Conservation (phyloP, 1,140 invertebrate species). For the Paramacrobiotus metropolitanus region DNA sequence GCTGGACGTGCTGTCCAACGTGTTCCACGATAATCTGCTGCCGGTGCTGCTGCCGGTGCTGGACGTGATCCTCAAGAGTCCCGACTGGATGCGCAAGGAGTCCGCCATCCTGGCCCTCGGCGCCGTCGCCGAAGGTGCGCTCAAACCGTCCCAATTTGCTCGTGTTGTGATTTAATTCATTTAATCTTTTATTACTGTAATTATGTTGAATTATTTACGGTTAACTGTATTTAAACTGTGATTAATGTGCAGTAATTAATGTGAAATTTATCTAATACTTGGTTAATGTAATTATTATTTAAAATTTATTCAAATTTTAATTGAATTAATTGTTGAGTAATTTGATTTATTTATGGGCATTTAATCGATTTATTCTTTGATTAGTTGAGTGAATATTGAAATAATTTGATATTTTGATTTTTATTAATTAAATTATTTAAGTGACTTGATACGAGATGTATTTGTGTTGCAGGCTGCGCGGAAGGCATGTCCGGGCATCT, state of each 20-base stretch:
- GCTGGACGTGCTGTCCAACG: constrained; percentile 83
- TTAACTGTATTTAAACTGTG: no score
- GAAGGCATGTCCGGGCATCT: constrained; percentile 85
- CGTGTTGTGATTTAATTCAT: not conserved
- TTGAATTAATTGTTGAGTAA: no score
- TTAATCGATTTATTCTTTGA: no score
- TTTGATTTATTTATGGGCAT: no score
- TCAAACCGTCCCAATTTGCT: not conserved
- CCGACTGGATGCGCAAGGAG: constrained; percentile 89
- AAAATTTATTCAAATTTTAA: no score
- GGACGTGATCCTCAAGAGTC: constrained; percentile 83
- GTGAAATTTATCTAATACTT: no score
- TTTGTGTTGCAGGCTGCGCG: constrained; percentile 50
- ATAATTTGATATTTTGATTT: constrained; percentile 5
- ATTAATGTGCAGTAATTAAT: no score
- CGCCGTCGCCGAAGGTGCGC: constrained; percentile 82
- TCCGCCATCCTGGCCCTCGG: constrained; percentile 82
- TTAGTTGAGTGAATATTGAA: no score
- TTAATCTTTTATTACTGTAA: constrained; percentile 7
- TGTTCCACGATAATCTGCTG: constrained; percentile 81
- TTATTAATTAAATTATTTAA: not conserved
- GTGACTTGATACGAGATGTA: not conserved
- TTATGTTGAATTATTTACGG: no score
- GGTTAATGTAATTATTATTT: no score
- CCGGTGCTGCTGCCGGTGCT: constrained; percentile 81